Conservation (phyloP, 2,797 vertebrate genomes). For the Limosa lapponica region DNA sequence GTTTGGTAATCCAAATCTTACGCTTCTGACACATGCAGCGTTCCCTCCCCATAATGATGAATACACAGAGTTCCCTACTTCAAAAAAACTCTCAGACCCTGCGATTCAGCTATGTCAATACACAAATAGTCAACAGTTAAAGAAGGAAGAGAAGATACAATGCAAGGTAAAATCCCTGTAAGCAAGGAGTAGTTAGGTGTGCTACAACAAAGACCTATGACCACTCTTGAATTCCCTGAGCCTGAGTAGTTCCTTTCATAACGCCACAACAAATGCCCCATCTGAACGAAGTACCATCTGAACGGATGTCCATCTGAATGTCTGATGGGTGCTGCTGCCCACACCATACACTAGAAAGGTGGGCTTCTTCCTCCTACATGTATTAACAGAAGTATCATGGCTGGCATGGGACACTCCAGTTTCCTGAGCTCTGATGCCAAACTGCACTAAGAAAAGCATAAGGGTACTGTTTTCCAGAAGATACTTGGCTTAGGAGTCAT, state of each 20-base stretch:
- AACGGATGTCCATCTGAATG: not conserved
- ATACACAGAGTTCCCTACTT: not conserved
- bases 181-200: not conserved
- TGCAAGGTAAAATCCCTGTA: not conserved
- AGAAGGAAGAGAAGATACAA: not conserved
- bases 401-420: not conserved
- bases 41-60: not conserved
- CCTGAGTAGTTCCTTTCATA: not conserved
- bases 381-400: not conserved
- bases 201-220: not conserved
- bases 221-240: not conserved
- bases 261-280: not conserved
- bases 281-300: not conserved
- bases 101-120: not conserved
- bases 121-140: not conserved
- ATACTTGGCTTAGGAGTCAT: not conserved
- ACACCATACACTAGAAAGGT: not conserved
- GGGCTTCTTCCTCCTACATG: not conserved
- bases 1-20: not conserved
- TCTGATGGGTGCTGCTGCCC: not conserved
- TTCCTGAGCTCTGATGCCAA: not conserved
- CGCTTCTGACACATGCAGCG: not conserved
- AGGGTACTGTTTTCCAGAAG: not conserved
- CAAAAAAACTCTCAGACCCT: not conserved
- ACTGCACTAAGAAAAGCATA: not conserved